Base-by-base conservation (phyloP, 2,797 vertebrate genomes). In the Schizothorax lantsangensis region DNA sequence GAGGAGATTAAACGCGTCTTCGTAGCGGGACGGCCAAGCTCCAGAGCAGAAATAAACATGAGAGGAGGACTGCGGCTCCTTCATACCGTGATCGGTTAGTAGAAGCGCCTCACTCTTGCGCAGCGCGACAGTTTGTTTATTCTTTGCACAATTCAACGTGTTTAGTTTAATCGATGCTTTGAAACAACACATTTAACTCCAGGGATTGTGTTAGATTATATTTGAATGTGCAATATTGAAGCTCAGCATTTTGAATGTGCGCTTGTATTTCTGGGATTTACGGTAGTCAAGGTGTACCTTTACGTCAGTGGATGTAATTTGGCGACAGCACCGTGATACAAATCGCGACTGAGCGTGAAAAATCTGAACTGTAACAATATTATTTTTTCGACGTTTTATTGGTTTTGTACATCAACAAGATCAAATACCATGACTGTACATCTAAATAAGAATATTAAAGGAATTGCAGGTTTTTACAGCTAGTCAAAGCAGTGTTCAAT, bases 31-130 rank as follows among this genome's bases (percentile, higher is more conserved):
- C 75, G 5, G 64, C 38, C 36, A 30, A 68, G 74, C 33, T 69
- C 36, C 74, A 68, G n/a, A 59, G 66, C 64, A 62, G 77, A 80
- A 71, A 80, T 57, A 80, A 85, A 88, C 87, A 85, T 6, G 38
- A 68, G 3, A 62, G 30, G n/a, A 64, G 68, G 86, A 93, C 93
- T 95, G 93, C 93, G 91, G 93, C 90, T n/a, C 71, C 88, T 72
- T 33, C 1, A 4, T 89, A 90, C 92, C 93, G 92, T 87, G 5
- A 15, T 36, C 78, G 45, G 0, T 0, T 0, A 88, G 10, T 5
- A 91, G 12, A 88, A 3, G 40, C 0, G 86, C 90, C 66, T 5
- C 21, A 89, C 81, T 90, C 38, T 47, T 19, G 79, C 77, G 82
- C 80, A 89, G 64, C 74, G 43, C 6, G 1, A 12, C 23, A 26